phyloP scores from a whole-genome alignment of 2,888 invertebrate species.

The Cheilosia variabilis region DNA sequence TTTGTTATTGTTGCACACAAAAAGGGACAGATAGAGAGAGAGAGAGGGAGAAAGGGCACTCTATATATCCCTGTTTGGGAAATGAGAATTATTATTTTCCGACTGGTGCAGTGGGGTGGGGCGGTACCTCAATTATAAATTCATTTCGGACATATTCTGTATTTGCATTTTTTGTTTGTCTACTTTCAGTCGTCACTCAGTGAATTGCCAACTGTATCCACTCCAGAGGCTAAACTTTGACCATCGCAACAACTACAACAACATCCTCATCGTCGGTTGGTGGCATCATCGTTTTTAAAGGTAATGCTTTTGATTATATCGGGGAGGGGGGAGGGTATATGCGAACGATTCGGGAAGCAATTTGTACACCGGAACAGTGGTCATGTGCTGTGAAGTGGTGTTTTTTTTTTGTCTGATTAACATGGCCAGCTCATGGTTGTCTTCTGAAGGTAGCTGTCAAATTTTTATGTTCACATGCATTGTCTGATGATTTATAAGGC shows the following conservation, averaged over 20 bases:
- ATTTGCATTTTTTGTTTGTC: slow-evolving; percentile 6
- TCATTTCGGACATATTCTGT: slow-evolving; percentile 19
- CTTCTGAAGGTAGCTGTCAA: slow-evolving; percentile 9
- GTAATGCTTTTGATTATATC: slow-evolving; percentile 12
- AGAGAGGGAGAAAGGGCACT: neutral
- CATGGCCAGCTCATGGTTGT: slow-evolving; percentile 22
- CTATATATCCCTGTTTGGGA: neutral
- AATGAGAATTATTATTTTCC: slow-evolving; percentile 21
- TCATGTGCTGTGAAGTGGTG: slow-evolving; percentile 35
- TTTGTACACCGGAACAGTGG: slow-evolving; percentile 1
- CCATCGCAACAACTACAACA: neutral
- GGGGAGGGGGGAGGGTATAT: neutral
- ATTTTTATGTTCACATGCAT: neutral
- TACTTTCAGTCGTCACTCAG: slow-evolving; percentile 33
- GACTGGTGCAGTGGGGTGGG: neutral
- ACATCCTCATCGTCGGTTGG: neutral
- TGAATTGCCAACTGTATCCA: neutral
- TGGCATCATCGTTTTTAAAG: slow-evolving; percentile 24
- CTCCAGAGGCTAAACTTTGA: slow-evolving; percentile 28
- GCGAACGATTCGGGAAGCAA: slow-evolving; percentile 35
- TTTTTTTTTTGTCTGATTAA: slow-evolving; percentile 23
- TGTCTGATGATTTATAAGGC: slow-evolving; percentile 28
- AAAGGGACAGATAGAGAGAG: neutral
- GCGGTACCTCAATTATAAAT: slow-evolving; percentile 25
- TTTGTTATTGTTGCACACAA: neutral